Evolutionary conservation across 2,888 invertebrate species (phyloP).

Genomic region (Sarcophaga carnaria): DNA sequence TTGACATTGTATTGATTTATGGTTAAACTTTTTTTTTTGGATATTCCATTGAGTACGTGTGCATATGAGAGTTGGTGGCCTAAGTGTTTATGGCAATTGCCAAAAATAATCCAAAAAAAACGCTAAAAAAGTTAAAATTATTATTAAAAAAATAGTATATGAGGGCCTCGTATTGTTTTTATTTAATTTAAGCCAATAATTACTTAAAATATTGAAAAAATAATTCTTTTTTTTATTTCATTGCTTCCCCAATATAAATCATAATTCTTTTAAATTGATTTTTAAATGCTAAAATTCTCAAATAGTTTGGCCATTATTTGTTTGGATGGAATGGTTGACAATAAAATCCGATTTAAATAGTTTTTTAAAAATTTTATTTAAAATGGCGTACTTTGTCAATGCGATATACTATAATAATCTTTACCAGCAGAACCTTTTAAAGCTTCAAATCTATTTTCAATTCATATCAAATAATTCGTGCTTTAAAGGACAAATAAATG

Average conservation of each 20-base stretch:
- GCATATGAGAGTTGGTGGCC: constrained; percentile 12
- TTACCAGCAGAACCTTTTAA: too few relatives aligned
- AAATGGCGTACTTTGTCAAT: neutral
- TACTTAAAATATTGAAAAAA: constrained; percentile 20
- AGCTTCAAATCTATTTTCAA: too few relatives aligned
- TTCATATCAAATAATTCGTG: too few relatives aligned
- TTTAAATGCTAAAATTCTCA: constrained; percentile 42
- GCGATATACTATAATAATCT: neutral
- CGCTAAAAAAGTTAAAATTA: constrained; percentile 5
- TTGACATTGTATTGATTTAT: constrained; percentile 65
- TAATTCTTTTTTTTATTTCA: constrained; percentile 26
- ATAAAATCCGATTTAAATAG: too few relatives aligned
- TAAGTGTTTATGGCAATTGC: constrained; percentile 57
- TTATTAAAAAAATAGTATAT: constrained; percentile 3
- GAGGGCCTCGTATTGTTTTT: constrained; percentile 1
- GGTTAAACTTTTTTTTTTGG: constrained; percentile 30
- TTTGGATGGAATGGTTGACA: neutral
- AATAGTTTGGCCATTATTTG: neutral
- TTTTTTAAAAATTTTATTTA: neutral
- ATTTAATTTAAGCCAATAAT: constrained; percentile 5
- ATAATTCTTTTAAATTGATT: constrained; percentile 49
- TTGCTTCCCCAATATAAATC: constrained; percentile 34
- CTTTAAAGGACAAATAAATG: too few relatives aligned
- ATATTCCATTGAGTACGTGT: neutral
- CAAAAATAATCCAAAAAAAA: constrained; percentile 18